These are phyloP conservation scores for Tragopan temminckii DNA, from an alignment of 2,797 vertebrate species.

Conservation along the genomic window DNA sequence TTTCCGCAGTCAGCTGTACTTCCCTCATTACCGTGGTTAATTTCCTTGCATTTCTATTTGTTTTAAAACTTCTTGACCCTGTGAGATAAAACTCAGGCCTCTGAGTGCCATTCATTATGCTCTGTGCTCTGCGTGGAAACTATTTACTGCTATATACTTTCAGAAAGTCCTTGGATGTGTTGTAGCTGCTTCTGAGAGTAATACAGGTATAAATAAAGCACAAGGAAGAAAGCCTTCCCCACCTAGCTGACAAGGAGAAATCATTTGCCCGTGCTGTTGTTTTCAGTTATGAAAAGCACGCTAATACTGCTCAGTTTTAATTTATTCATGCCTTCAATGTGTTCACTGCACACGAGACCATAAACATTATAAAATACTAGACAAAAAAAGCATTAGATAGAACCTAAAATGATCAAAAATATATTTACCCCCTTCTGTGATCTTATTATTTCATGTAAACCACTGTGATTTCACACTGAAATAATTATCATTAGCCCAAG, in stretches of 20 bases:
- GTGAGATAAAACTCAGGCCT: slow-evolving; percentile 13
- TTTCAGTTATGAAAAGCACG: slow-evolving; percentile 70
- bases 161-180: slow-evolving; percentile 52
- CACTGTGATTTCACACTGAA: slow-evolving; percentile 88
- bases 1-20: neutral
- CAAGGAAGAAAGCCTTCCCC: slow-evolving; percentile 48
- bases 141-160: slow-evolving; percentile 47
- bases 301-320: slow-evolving; percentile 71
- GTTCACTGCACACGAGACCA: slow-evolving; percentile 63
- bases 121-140: slow-evolving; percentile 25
- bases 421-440: slow-evolving; percentile 87
- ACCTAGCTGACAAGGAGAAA: slow-evolving; percentile 66
- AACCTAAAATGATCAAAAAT: slow-evolving; percentile 87
- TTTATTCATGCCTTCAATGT: slow-evolving; percentile 77
- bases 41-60: neutral
- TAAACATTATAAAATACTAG: slow-evolving; percentile 74
- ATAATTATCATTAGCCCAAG: slow-evolving; percentile 88
- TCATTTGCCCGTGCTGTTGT: slow-evolving; percentile 76
- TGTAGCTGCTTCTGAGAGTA: slow-evolving; percentile 47
- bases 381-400: slow-evolving; percentile 71
- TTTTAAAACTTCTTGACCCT: neutral
- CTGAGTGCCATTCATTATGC: neutral
- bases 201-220: slow-evolving; percentile 65
- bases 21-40: neutral
- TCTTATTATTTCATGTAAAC: slow-evolving; percentile 87